Evolutionary conservation across 2,888 invertebrate genomes (phyloP).

Genomic region (Drosophila parthenogenetica): DNA sequence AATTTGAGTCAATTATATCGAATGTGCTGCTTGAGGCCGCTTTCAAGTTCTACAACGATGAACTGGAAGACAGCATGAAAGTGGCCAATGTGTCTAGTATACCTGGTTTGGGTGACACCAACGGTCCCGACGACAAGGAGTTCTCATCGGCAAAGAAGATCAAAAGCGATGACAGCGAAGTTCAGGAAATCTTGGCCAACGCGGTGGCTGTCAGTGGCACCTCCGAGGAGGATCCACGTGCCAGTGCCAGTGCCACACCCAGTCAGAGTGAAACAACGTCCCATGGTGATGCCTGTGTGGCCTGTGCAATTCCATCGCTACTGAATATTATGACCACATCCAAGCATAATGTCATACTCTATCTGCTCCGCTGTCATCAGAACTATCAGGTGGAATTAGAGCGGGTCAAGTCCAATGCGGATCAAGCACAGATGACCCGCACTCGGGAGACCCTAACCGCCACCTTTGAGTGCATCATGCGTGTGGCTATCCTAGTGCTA

Average conservation of each 20-base stretch:
- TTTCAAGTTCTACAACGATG: constrained; percentile 85
- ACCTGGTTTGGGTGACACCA: constrained; percentile 12
- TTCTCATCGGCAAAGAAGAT: constrained; percentile 85
- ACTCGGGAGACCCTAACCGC: constrained; percentile 46
- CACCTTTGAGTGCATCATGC: constrained; percentile 71
- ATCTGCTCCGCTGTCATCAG: constrained; percentile 82
- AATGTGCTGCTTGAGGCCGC: constrained; percentile 86
- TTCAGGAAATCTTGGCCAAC: constrained; percentile 83
- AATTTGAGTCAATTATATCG: constrained; percentile 87
- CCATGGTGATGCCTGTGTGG: constrained; percentile 25
- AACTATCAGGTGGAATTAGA: constrained; percentile 65
- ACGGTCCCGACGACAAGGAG: constrained; percentile 59
- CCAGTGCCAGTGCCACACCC: constrained; percentile 40
- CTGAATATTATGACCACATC: constrained; percentile 60
- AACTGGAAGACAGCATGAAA: constrained; percentile 55
- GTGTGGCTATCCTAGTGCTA: constrained; percentile 73
- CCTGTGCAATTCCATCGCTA: constrained; percentile 49
- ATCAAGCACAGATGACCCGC: constrained; percentile 4
- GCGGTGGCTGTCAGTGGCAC: constrained; percentile 52
- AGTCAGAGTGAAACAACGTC: constrained; percentile 47
- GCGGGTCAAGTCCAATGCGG: background rate
- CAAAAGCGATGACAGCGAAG: constrained; percentile 85
- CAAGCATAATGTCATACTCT: constrained; percentile 81
- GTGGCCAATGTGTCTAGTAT: constrained; percentile 3
- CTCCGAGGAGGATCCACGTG: constrained; percentile 47